Percentiles rank a stretch among this genome's conserved stretches.
Evolutionary conservation across 2,113 vertebrate species (phyloP).

Genomic region (Macrotus californicus): DNA sequence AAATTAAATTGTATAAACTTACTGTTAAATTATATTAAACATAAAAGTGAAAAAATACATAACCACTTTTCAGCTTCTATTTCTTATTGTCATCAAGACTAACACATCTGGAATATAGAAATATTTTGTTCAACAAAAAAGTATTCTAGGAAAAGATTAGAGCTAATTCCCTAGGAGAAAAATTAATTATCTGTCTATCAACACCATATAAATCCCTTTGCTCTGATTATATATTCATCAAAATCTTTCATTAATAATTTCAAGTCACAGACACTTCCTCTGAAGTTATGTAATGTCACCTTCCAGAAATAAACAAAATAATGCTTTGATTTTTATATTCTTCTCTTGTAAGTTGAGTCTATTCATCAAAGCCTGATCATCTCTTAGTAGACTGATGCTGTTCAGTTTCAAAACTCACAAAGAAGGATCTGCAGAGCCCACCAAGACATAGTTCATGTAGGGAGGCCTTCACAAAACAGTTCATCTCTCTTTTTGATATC

Average conservation of each 20-base stretch:
- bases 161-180: not conserved
- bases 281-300: not conserved
- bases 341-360: not conserved
- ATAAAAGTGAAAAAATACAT: not conserved
- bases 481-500: not conserved
- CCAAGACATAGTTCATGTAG: rapidly evolving
- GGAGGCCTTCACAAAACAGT: not conserved
- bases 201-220: not conserved
- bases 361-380: not conserved
- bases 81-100: not conserved
- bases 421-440: not conserved
- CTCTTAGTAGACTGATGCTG: not conserved
- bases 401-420: not conserved
- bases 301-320: not conserved
- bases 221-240: not conserved
- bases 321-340: not conserved
- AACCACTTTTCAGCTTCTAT: not conserved
- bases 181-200: not conserved
- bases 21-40: not conserved
- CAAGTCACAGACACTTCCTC: not conserved
- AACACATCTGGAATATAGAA: not conserved
- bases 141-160: not conserved
- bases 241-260: not conserved
- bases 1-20: not conserved
- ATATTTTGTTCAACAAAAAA: not conserved